These are phyloP conservation scores for Semaprochilodus insignis DNA, from an alignment of 2,797 vertebrate species.

Conservation along the genomic window DNA sequence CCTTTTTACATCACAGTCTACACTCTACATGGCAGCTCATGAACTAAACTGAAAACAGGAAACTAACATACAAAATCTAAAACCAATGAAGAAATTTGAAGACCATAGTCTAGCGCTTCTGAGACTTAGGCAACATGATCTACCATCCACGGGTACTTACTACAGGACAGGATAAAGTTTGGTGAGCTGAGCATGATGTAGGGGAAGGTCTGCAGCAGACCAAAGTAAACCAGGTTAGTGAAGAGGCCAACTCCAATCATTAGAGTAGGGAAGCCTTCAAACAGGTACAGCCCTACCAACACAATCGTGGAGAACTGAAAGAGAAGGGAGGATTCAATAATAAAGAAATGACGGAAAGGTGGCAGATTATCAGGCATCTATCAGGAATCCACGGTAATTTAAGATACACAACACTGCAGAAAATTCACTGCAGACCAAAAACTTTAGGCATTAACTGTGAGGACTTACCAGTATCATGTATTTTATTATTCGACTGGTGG, in stretches of 20 bases:
- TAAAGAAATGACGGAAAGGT: background rate
- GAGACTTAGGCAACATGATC: background rate
- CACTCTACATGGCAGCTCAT: background rate
- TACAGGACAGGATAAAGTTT: constrained; percentile 95
- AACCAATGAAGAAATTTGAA: background rate
- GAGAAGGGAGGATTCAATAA: background rate
- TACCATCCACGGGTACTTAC: constrained; percentile 71
- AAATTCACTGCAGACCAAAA: background rate
- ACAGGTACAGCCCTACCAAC: constrained; percentile 88
- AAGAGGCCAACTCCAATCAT: constrained; percentile 93
- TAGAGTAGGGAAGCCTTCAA: constrained; percentile 87
- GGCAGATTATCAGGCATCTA: background rate
- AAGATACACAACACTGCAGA: too few relatives aligned
- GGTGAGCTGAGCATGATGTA: constrained; percentile 95
- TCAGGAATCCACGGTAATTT: too few relatives aligned
- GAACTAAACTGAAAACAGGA: background rate
- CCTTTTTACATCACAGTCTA: background rate
- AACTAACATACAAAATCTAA: background rate
- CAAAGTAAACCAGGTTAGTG: constrained; percentile 96
- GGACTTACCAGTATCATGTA: constrained; percentile 96
- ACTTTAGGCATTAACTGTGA: too few relatives aligned
- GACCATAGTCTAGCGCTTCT: background rate
- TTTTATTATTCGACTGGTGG: constrained; percentile 94
- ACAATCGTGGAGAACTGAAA: constrained; percentile 86
- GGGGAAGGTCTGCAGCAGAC: constrained; percentile 92